Percentiles rank a stretch among this genome's conserved stretches.
phyloP scores from a whole-genome alignment of 2,797 vertebrate species.

The Melanotaenia trifasciata region DNA sequence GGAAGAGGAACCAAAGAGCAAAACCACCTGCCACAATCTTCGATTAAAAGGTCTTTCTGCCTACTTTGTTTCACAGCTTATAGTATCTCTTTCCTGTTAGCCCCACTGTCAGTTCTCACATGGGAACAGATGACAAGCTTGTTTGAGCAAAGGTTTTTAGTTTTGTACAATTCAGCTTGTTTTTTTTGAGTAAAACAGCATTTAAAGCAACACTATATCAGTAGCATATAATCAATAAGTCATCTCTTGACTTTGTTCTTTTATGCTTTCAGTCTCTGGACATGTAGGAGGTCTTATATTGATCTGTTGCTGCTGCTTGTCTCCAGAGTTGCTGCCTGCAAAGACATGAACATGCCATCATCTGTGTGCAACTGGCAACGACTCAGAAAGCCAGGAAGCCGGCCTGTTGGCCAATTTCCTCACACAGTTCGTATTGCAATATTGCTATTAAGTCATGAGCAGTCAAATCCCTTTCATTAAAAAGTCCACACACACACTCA shows the following conservation, averaged over 20 bases:
- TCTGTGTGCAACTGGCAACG: slow-evolving; percentile 26
- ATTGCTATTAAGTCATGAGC: slow-evolving; percentile 63
- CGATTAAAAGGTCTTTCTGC: slow-evolving; percentile 37
- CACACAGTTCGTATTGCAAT: slow-evolving; percentile 66
- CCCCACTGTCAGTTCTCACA: neutral
- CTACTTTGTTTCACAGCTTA: slow-evolving; percentile 22
- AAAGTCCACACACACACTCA: slow-evolving; percentile 13
- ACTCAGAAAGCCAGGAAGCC: slow-evolving; percentile 59
- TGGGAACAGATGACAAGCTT: neutral
- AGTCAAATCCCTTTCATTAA: slow-evolving; percentile 38
- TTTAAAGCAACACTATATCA: slow-evolving; percentile 6
- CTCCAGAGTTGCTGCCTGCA: slow-evolving; percentile 41
- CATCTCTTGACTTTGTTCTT: slow-evolving; percentile 25
- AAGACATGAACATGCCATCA: slow-evolving; percentile 48
- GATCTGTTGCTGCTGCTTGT: slow-evolving; percentile 49
- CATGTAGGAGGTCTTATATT: slow-evolving; percentile 33
- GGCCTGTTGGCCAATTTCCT: slow-evolving; percentile 74
- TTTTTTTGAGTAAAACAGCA: neutral
- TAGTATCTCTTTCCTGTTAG: slow-evolving; percentile 32
- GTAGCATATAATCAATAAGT: slow-evolving; percentile 43
- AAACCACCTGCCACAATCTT: slow-evolving; percentile 49
- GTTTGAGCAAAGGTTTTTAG: slow-evolving; percentile 3
- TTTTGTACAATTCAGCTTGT: neutral
- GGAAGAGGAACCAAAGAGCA: slow-evolving; percentile 36
- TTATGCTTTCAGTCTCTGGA: slow-evolving; percentile 13